These are phyloP conservation scores for Villa cingulata DNA, from an alignment of 2,888 invertebrate species.

Conservation along the genomic window DNA sequence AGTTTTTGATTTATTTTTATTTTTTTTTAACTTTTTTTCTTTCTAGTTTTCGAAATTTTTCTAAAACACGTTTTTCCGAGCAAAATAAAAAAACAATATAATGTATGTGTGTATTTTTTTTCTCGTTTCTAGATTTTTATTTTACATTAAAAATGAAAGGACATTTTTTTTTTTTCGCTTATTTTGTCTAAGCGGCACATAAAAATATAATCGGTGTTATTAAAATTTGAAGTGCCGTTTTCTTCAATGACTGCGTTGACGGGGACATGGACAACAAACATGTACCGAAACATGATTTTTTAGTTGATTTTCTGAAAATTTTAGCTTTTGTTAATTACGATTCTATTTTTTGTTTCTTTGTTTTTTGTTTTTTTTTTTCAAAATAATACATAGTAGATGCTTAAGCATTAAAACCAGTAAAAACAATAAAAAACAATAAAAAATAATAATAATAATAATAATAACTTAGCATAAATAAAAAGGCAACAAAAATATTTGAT, in stretches of 20 bases:
- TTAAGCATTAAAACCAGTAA: too few species aligned
- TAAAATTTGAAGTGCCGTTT: slow-evolving; percentile 61
- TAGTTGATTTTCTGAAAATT: slow-evolving; percentile 17
- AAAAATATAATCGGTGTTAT: slow-evolving; percentile 65
- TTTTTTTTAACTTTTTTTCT: not conserved
- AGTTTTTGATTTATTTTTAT: not conserved
- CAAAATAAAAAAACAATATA: not conserved
- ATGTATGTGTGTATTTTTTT: too few species aligned
- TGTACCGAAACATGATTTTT: slow-evolving; percentile 19
- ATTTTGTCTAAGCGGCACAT: slow-evolving; percentile 47
- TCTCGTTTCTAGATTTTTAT: not conserved
- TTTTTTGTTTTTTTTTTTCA: too few species aligned
- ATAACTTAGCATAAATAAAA: too few species aligned
- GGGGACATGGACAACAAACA: too few species aligned
- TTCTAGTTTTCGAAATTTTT: not conserved
- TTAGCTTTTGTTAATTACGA: slow-evolving; percentile 14
- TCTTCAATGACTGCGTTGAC: slow-evolving; percentile 46
- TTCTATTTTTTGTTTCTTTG: not conserved
- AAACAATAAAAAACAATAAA: too few species aligned
- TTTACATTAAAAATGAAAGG: not conserved
- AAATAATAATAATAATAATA: too few species aligned
- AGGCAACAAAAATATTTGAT: too few species aligned
- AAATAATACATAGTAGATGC: too few species aligned
- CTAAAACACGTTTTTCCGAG: not conserved
- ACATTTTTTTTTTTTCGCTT: slow-evolving; percentile 4